Evolutionary conservation across 2,888 invertebrate species (phyloP).

Genomic region (Oscheius sp.): DNA sequence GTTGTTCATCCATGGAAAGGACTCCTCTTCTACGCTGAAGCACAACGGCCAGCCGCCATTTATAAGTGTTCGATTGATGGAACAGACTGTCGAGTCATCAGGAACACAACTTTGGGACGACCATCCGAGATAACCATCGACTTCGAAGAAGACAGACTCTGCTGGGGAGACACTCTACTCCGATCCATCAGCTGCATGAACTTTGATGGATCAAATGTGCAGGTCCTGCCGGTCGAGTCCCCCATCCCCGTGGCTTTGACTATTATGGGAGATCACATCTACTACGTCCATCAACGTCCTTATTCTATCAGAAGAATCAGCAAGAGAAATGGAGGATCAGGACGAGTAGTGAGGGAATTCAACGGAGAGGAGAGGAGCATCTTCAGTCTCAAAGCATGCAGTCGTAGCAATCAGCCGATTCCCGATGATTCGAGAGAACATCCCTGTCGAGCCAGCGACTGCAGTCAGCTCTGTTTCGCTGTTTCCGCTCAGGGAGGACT

Average conservation of each 20-base stretch:
- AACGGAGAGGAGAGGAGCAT: constrained; percentile 63
- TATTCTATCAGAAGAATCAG: constrained; percentile 87
- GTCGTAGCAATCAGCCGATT: constrained; percentile 65
- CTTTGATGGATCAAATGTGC: constrained; percentile 62
- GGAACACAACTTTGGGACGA: constrained; percentile 69
- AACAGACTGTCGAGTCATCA: constrained; percentile 77
- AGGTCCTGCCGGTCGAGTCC: constrained; percentile 50
- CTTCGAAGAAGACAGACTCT: constrained; percentile 70
- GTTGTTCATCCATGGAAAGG: constrained; percentile 92
- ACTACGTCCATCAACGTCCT: constrained; percentile 94
- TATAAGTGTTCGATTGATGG: constrained; percentile 91
- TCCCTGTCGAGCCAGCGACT: constrained; percentile 81
- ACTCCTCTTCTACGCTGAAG: constrained; percentile 92
- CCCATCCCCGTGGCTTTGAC: constrained; percentile 68
- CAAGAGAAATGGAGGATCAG: constrained; percentile 80
- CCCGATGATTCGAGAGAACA: constrained; percentile 61
- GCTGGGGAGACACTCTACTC: constrained; percentile 73
- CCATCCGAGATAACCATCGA: constrained; percentile 73
- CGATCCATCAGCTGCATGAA: constrained; percentile 74
- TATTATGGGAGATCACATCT: constrained; percentile 81
- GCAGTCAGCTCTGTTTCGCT: constrained; percentile 90
- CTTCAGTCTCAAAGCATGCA: constrained; percentile 65
- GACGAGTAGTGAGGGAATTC: constrained; percentile 62
- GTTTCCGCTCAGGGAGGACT: constrained; percentile 44
- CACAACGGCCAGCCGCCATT: constrained; percentile 90